Conservation (phyloP, 2,113 vertebrate species). For the Epinephelus lanceolatus region DNA sequence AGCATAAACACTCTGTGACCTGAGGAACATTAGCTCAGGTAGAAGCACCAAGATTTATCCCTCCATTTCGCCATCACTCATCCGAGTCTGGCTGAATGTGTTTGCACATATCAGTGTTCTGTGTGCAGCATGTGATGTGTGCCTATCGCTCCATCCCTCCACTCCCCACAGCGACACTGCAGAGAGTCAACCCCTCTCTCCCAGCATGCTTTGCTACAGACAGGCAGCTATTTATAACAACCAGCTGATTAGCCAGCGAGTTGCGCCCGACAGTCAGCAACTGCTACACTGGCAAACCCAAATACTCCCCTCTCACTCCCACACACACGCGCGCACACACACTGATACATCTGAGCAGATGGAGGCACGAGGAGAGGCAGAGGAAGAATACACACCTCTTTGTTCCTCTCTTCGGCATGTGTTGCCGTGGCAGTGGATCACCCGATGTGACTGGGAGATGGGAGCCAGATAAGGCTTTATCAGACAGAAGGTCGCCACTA, state of each 20-base stretch:
- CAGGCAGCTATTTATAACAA: conserved; percentile 85
- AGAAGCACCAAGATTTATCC: neutral
- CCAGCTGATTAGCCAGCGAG: conserved; percentile 79
- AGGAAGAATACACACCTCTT: conserved; percentile 44
- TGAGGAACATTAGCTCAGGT: conserved; percentile 11
- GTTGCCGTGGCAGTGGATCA: conserved; percentile 62
- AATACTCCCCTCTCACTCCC: conserved; percentile 55
- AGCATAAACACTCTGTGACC: conserved; percentile 22
- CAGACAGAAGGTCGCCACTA: conserved; percentile 57
- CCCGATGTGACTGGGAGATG: conserved; percentile 51
- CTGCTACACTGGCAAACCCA: conserved; percentile 68
- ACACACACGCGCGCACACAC: conserved; percentile 51
- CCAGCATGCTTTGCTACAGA: conserved; percentile 80
- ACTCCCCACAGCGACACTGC: conserved; percentile 69
- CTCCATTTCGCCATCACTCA: neutral
- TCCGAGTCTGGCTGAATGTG: conserved; percentile 23
- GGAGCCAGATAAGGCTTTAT: conserved; percentile 67
- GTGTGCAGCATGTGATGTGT: conserved; percentile 42
- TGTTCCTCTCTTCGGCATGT: conserved; percentile 52
- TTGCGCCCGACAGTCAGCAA: conserved; percentile 75
- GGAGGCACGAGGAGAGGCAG: conserved; percentile 23
- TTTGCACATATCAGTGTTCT: conserved; percentile 56
- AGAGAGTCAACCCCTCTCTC: conserved; percentile 74
- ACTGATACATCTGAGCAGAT: conserved; percentile 40
- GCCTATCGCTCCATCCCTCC: conserved; percentile 52